These are phyloP conservation scores for Caenorhabditis latens DNA, from an alignment of 1,140 invertebrate species.

Conservation along the genomic window DNA sequence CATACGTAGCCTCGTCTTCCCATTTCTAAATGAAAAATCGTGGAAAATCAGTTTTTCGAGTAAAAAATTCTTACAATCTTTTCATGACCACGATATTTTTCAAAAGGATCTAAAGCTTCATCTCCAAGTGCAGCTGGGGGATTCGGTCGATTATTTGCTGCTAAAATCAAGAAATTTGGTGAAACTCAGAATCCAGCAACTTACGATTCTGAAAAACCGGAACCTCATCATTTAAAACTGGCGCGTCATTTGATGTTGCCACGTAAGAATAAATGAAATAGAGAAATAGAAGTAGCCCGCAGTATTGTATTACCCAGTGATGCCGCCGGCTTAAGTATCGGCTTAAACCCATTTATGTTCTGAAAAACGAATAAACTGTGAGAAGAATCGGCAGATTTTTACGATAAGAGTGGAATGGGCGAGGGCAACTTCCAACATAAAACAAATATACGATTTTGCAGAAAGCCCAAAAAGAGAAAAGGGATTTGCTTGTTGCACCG, in stretches of 20 bases:
- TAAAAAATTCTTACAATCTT: slow-evolving; percentile 52
- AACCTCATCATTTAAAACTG: neutral
- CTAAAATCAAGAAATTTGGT: neutral
- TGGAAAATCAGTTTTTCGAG: neutral
- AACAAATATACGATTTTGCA: slow-evolving; percentile 22
- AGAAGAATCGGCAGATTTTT: neutral
- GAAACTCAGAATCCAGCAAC: neutral
- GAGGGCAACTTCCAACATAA: neutral
- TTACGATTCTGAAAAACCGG: slow-evolving; percentile 34
- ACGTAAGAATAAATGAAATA: slow-evolving; percentile 45
- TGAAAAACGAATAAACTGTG: neutral
- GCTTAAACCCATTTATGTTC: slow-evolving; percentile 55
- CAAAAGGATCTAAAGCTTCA: slow-evolving; percentile 42
- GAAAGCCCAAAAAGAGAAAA: neutral
- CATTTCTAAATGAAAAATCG: slow-evolving; percentile 47
- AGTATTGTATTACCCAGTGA: slow-evolving; percentile 44
- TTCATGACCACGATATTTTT: slow-evolving; percentile 47
- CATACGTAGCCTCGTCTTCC: slow-evolving; percentile 45
- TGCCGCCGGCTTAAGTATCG: slow-evolving; percentile 60
- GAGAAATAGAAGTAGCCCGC: slow-evolving; percentile 28
- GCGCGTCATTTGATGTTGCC: neutral
- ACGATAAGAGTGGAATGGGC: neutral
- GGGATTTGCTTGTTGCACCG: neutral
- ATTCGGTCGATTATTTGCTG: neutral
- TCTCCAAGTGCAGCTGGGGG: neutral